Base-by-base conservation (phyloP, 2,888 invertebrate species). In the Harpalus rubripes region DNA sequence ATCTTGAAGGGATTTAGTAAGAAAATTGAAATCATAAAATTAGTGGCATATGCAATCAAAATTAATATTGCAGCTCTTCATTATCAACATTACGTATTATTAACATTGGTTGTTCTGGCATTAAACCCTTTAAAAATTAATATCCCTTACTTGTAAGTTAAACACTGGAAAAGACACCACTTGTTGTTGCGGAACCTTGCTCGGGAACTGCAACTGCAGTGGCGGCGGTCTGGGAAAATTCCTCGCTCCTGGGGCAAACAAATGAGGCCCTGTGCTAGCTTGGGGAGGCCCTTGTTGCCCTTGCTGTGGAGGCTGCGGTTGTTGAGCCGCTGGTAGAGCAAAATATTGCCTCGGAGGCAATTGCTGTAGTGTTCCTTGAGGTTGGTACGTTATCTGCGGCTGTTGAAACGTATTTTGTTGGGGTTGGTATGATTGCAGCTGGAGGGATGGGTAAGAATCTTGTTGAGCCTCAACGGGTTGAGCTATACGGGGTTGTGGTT, bases 201-300 rank as follows among this genome's bases (percentile, higher is more conserved):
- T 90, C 90, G 0, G 92, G 92, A 56, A 93, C 88, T 6, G 91
- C 89, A 88, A 92, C 92, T 0, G 92, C 92, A 81, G 92, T 88
- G 84, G 92, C 92, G 91, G 12, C 89, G 88, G 65, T 89, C 89
- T 86, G 91, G 91, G 58, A 92, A 86, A 52, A 92, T 86, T 85
- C 92, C 86, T 1, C 92, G 91, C 88, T 90, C 91, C 0, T 92
- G 92, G 85, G 88, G 90, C 6, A 92, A 92, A 68, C 92, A 86
- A 80, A 92, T 91, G 32, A 90, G 88, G 61, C 91, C 80, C 78
- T 85, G 86, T 5, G 89, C 87, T 68, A 90, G 91, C 1, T 91
- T 91, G 44, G 91, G 90, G 81, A 90, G 89, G 80, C 80, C 86
- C 68, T 58, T 86, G 84, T 78, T 59, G 81, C 39, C 10, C 32